Evolutionary conservation across 2,888 invertebrate species (phyloP).

Genomic region (Ypsolopha sequella): DNA sequence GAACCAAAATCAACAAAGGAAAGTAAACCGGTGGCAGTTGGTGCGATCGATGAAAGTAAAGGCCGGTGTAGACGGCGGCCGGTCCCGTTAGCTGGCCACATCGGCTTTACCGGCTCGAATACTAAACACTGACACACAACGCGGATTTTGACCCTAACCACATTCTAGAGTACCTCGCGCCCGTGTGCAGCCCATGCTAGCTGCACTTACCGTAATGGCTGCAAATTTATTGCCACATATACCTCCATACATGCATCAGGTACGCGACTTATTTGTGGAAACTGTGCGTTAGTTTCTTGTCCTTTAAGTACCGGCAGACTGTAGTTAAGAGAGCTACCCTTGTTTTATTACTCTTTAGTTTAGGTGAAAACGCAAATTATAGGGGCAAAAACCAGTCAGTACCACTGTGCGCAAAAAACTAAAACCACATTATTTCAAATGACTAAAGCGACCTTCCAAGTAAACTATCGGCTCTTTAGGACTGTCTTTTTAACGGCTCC

Average conservation of each 20-base stretch:
- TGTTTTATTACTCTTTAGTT: too few species aligned
- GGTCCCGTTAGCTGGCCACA: constrained; percentile 60
- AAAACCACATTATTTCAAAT: not conserved
- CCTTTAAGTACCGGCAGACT: too few species aligned
- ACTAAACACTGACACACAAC: constrained; percentile 69
- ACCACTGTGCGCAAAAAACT: not conserved
- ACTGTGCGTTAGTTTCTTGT: too few species aligned
- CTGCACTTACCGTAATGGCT: not conserved
- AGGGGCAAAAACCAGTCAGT: too few species aligned
- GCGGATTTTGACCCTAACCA: constrained; percentile 69
- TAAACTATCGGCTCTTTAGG: constrained; percentile 4
- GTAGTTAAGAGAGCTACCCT: too few species aligned
- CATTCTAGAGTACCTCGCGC: constrained; percentile 61
- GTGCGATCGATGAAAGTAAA: constrained; percentile 69
- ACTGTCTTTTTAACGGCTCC: constrained; percentile 8
- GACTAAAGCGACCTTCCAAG: constrained; percentile 20
- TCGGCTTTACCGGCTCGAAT: constrained; percentile 45
- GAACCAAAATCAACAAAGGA: constrained; percentile 63
- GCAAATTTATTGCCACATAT: not conserved
- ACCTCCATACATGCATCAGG: too few species aligned
- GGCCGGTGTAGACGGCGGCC: constrained; percentile 50
- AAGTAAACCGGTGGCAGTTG: constrained; percentile 59
- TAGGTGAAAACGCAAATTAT: too few species aligned
- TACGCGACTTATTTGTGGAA: too few species aligned
- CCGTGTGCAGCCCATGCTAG: not conserved